Evolutionary conservation across 53 echinoderm and acorn worm species (phyloP), one percentile per base, ranked within the genome.

Genomic region (Echinometra lucunter): DNA sequence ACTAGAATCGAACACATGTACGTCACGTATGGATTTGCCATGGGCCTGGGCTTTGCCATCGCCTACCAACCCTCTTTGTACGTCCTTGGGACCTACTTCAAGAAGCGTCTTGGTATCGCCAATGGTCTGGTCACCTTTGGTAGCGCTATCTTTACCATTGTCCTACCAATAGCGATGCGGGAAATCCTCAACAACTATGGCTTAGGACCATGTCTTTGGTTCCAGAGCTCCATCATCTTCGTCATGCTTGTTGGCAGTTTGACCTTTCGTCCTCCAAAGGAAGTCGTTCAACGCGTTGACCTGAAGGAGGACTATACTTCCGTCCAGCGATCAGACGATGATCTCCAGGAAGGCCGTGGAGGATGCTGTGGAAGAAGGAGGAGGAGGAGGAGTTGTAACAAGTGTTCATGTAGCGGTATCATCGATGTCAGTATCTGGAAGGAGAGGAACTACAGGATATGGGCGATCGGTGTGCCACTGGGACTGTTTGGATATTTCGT

Each of bases 81-180:
- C 70, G 97, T 98, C 89, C 96, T 98, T 25, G 96, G 97, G 78
- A 92, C 95, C 27, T 98, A 98, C 92, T 98, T 98, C 95, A 96
- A 98, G 78, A 97, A 93, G 94, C 95, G 95, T 70, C 92, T 98
- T 34, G 98, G 98, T 34, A 82, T 98, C 37, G 98, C 98, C 57
- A 98, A 98, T 66, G 97, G 98, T 2, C 96, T 98, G 23, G 98
- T 98, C 44, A 97, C 97, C 34, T 96, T 97, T 58, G 98, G 98
- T 30, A 98, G 98, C 82, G 96, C 97, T 66, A 92, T 98, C 90
- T 98, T 98, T 92, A 98, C 98, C 25, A 98, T 98, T 55, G 97
- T 95, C 37, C 74, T 98, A 38, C 98, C 98, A 37, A 82, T 98
- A 16, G 95, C 89, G 19, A 92, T 98, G 88, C 94, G 95, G 88